Percentiles rank a stretch among this genome's conserved stretches.
Conservation (phyloP, 1,140 invertebrate species). For the Branchinecta lynchi region DNA sequence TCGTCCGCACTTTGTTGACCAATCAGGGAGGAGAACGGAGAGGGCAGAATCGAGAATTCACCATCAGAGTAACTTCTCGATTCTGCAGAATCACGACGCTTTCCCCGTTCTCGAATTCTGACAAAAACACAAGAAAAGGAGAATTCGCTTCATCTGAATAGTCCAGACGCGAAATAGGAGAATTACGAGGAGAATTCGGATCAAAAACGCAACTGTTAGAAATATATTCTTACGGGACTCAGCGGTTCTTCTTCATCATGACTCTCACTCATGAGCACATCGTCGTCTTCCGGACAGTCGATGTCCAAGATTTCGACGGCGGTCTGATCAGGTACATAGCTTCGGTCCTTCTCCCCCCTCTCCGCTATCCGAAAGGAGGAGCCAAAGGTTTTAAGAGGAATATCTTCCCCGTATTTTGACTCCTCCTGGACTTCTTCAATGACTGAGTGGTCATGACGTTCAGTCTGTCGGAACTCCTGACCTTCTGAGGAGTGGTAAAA, state of each 20-base stretch:
- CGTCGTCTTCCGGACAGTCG: neutral
- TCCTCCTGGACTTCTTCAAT: neutral
- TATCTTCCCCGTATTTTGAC: neutral
- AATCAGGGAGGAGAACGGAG: no score
- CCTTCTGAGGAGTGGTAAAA: neutral
- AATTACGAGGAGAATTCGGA: no score
- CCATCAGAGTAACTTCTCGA: no score
- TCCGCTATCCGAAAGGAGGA: no score
- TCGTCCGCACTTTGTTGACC: no score
- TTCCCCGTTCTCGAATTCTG: no score
- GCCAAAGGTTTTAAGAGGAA: neutral
- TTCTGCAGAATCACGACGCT: no score
- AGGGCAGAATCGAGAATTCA: no score
- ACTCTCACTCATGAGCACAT: slow-evolving; percentile 5
- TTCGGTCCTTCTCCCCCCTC: neutral
- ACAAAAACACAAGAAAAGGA: no score
- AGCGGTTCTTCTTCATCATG: slow-evolving; percentile 11
- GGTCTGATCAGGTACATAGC: neutral
- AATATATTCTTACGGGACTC: neutral
- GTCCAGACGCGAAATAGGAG: no score
- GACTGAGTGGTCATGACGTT: neutral
- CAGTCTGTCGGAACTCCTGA: neutral
- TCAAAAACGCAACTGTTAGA: neutral
- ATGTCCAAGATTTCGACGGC: neutral
- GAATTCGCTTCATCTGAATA: no score